Evolutionary conservation across 2,888 invertebrate species (phyloP), one percentile per base, ranked within the genome.

Genomic region (Molanna angustata): DNA sequence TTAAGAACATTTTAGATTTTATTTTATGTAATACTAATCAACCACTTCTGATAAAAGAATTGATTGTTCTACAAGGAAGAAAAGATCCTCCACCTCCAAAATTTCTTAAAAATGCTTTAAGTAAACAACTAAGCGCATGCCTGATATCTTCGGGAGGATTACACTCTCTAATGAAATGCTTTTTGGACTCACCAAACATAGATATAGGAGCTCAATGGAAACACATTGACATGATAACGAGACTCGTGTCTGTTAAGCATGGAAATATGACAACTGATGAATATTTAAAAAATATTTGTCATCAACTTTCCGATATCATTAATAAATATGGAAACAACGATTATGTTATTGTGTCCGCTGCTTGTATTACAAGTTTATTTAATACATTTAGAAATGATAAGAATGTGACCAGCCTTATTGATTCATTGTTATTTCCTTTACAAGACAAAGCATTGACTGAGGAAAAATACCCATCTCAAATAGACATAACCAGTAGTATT

Each of bases 141-240:
- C 70, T 90, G 21, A 67, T 80, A 53, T 69, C 76, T 50, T 69
- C 80, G 1, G 80, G 82, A 60, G 90, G 90, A 3, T 70, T 90
- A 40, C 67, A 80, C 41, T 79, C 81, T 52, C 69, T 88, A 11
- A 78, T 85, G 27, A 68, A 77, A 62, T 85, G 85, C 39, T 80
- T 89, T 63, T 77, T 86, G 60, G 82, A 82, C 60, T 73, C 69
- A 55, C 73, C 78, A 61, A 63, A 66, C 31, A 67, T 75, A 49
- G 81, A 86, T 61, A 72, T 73, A 14, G 80, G 82, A 1, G 70
- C 72, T 61, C 80, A 83, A 61, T 88, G 88, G 87, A 76, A 79
- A 62, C 82, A 81, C 66, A 74, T 85, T 61, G 83, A 86, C 52
- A 74, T 83, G 61, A 77, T 88, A 53, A 80, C 83, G 43, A 82